Base-by-base conservation (phyloP, 2,797 vertebrate genomes). In the Channallabes apus region DNA sequence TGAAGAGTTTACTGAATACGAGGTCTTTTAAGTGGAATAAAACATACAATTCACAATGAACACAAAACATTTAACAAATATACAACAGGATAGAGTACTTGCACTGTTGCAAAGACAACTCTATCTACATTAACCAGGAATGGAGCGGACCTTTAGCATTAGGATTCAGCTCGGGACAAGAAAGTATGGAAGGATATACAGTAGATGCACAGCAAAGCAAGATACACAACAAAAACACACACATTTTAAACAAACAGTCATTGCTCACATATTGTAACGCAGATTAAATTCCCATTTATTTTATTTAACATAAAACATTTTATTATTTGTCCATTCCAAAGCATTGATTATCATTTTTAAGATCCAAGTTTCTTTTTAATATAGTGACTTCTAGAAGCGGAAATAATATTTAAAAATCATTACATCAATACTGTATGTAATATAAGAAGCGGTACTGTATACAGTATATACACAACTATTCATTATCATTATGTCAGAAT, bases 171-270 rank as follows among this genome's bases (percentile, higher is more conserved):
- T 86, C 80, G 67, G 51, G 82, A 80, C 61, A 68, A 78, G 85
- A 71, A 83, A 86, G 76, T 80, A 61, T 76, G 61, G 68, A 81
- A 84, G 71, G 77, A 87, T 76, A 83, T 15, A 35, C 35, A 35
- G 35, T 35, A 73, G 51, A 27, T 61, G 76, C 65, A 80, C 76
- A 86, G 76, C 61, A 85, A 54, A 79, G 78, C 82, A 86, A 76
- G 51, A 59, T 67, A 81, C 35, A 76, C 85, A 82, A 71, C 41
- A 54, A 51, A 69, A 61, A 65, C 24, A 64, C 56, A 41, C 61
- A 5, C 24, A 2, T 62, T 22, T 38, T 11, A 84, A 54, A 84
- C 78, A 84, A 54, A 84, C 78, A 75, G 84, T 73, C 73, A 75
- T 67, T 80, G 81, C 77, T 73, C 58, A 72, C 41, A 68, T 64